Evolutionary conservation across 2,113 vertebrate genomes (phyloP), one percentile per base, ranked within the genome.

Genomic region (Orthonyx spaldingii): DNA sequence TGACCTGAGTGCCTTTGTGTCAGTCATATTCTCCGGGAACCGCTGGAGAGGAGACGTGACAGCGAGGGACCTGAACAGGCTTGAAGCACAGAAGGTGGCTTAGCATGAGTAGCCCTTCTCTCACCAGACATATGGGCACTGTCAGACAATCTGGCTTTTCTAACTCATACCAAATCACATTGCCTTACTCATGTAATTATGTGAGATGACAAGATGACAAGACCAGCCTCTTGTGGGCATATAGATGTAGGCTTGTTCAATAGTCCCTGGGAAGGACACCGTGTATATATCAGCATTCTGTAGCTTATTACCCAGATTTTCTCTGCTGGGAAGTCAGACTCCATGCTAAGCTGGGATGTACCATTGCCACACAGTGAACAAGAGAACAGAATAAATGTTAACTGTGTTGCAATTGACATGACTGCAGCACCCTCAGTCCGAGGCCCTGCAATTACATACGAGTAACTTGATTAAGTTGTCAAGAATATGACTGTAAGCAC

Each of bases 41-140:
- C 53, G 1, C 11, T 44, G 24, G n/a, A 63, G 28, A 59, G 37
- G 18, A 79, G 18, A 16, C 20, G 26, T 18, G 35, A 16, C 30
- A 52, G 7, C 1, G 10, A 83, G 10, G 33, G 27, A 65, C 50
- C n/a, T 49, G 75, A 11, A 30, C 2, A 7, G 30, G 37, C 55
- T 74, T 0, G 0, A 22, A 53, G 69, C 37, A 70, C 0, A 2
- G 44, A 37, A 53, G 12, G 15, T 35, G 55, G 23, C 28, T 59
- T 24, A 39, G 27, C 3, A 1, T 8, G 41, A 27, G 18, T 16
- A 70, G 18, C 7, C 42, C 13, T 30, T 3, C 68, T 76, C 32
- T 68, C 6, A 10, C 24, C 49, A 89, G 44, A 44, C 6, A 3
- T 11, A 17, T 8, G 32, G 47, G 13, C 13, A 72, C 9, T 10